Conservation (phyloP, 2,888 invertebrate species). For the Smittia sp. region DNA sequence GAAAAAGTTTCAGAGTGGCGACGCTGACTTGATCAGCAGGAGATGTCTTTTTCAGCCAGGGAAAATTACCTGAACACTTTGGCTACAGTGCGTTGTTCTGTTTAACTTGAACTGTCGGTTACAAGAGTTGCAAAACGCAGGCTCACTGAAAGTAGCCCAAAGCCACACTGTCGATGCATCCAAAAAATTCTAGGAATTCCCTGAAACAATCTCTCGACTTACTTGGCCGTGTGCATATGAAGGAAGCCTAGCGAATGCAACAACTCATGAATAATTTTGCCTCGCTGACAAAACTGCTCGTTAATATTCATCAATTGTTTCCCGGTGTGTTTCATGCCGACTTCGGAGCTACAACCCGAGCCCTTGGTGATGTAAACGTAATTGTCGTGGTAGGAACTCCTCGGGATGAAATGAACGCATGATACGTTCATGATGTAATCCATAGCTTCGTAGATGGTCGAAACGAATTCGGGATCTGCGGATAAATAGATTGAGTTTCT, state of each 20-base stretch:
- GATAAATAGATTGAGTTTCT: not conserved
- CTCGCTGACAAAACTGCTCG: slow-evolving; percentile 8
- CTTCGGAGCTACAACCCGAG: slow-evolving; percentile 30
- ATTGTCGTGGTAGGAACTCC: slow-evolving; percentile 7
- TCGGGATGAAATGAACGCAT: slow-evolving; percentile 25
- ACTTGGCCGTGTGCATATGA: slow-evolving; percentile 38
- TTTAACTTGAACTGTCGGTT: too few species aligned
- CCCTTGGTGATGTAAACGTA: slow-evolving; percentile 28
- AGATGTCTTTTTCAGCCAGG: too few species aligned
- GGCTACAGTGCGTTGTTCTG: too few species aligned
- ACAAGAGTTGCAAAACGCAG: too few species aligned
- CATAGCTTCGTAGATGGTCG: slow-evolving; percentile 30
- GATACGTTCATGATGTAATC: slow-evolving; percentile 29
- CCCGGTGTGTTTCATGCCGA: slow-evolving; percentile 31
- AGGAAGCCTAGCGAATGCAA: slow-evolving; percentile 23
- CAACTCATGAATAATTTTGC: slow-evolving; percentile 40
- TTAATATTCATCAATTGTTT: slow-evolving; percentile 32
- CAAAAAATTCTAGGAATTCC: too few species aligned
- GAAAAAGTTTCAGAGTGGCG: too few species aligned
- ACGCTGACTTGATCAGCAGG: too few species aligned
- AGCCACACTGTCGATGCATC: too few species aligned
- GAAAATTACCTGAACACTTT: too few species aligned
- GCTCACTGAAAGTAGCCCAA: too few species aligned
- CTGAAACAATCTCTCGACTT: not conserved
- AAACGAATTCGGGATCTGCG: slow-evolving; percentile 25